These are phyloP conservation scores for Agrochola macilenta DNA, from an alignment of 2,888 invertebrate genomes.

Conservation along the genomic window DNA sequence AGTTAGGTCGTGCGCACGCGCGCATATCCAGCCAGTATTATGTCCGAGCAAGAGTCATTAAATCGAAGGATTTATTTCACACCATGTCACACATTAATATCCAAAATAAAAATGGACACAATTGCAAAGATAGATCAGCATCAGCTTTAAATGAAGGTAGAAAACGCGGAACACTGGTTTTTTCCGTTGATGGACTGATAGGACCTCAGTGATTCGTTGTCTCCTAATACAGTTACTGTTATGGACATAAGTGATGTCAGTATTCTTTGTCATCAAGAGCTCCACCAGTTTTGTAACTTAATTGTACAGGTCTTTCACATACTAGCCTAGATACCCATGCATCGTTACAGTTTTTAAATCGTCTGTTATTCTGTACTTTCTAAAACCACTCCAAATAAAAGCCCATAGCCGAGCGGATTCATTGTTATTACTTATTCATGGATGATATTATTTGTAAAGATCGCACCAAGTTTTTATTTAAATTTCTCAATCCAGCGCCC, in stretches of 20 bases:
- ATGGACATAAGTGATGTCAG: constrained; percentile 20
- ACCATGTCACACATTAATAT: constrained; percentile 18
- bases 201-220: not conserved
- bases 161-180: not conserved
- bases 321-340: not conserved
- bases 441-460: constrained; percentile 69
- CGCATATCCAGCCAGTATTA: constrained; percentile 65
- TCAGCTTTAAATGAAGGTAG: not conserved
- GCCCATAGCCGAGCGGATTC: constrained; percentile 21
- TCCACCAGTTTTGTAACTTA: constrained; percentile 7
- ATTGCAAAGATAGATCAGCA: not conserved
- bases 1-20: constrained; percentile 84
- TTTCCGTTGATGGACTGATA: not conserved
- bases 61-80: constrained; percentile 51
- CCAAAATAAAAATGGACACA: constrained; percentile 11
- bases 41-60: constrained; percentile 56
- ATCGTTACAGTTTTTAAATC: constrained; percentile 17
- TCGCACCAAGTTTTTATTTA: constrained; percentile 84
- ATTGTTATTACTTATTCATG: constrained; percentile 64
- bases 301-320: constrained; percentile 2
- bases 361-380: constrained; percentile 37
- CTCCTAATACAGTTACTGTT: not conserved
- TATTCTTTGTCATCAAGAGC: constrained; percentile 13
- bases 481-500: constrained; percentile 87
- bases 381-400: constrained; percentile 43